Percentiles rank a stretch among this genome's conserved stretches.
Conservation (phyloP, 2,113 vertebrate species). For the Suncus etruscus region DNA sequence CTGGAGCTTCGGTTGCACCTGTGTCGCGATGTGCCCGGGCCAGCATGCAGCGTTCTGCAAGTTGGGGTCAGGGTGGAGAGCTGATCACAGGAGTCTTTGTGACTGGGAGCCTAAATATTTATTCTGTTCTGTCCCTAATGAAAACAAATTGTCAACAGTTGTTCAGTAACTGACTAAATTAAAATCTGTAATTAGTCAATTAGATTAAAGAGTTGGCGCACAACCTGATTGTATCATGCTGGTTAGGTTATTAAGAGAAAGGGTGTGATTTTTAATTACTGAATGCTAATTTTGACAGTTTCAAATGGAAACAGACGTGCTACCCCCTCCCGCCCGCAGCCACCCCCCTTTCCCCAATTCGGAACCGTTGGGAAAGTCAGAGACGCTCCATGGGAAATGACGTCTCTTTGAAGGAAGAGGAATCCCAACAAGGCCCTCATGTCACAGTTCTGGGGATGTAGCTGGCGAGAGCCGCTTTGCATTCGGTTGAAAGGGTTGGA, state of each 20-base stretch:
- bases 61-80: slow-evolving; percentile 85
- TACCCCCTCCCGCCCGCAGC: slow-evolving; percentile 32
- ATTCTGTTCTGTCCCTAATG: slow-evolving; percentile 93
- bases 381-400: slow-evolving; percentile 80
- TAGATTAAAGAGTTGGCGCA: slow-evolving; percentile 93
- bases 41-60: slow-evolving; percentile 3
- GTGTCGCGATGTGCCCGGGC: slow-evolving; percentile 50
- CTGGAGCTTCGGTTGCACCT: not conserved
- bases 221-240: slow-evolving; percentile 94
- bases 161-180: slow-evolving; percentile 94
- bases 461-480: not conserved
- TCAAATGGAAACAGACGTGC: slow-evolving; percentile 91
- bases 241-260: slow-evolving; percentile 94
- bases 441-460: not conserved
- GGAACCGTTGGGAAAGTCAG: slow-evolving; percentile 84
- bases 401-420: slow-evolving; percentile 64
- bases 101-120: slow-evolving; percentile 92
- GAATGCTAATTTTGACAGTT: slow-evolving; percentile 94
- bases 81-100: slow-evolving; percentile 86
- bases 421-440: slow-evolving; percentile 41
- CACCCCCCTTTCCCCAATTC: slow-evolving; percentile 77
- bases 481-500: not conserved
- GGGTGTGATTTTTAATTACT: slow-evolving; percentile 94
- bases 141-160: slow-evolving; percentile 94
- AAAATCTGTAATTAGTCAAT: slow-evolving; percentile 95